Percentiles rank a stretch among this genome's conserved stretches.
phyloP scores from a whole-genome alignment of 2,888 invertebrate genomes.

The Lucinisca nassula region DNA sequence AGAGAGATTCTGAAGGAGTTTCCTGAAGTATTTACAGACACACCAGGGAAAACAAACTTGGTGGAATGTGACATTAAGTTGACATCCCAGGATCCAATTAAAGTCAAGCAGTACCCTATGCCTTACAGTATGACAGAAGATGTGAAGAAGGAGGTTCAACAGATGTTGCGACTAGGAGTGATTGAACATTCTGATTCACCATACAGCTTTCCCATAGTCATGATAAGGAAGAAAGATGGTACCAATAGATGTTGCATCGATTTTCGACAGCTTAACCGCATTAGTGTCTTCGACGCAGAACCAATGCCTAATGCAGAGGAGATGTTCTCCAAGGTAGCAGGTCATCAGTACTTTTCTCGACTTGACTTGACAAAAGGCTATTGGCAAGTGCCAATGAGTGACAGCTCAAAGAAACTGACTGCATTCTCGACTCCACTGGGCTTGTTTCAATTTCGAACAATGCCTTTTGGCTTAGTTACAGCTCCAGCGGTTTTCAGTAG shows the following conservation, averaged over 20 bases:
- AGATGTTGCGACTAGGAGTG: no score
- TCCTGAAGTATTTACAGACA: no score
- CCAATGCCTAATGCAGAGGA: slow-evolving; percentile 69
- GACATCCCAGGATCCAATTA: no score
- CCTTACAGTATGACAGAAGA: no score
- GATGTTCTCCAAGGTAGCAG: slow-evolving; percentile 60
- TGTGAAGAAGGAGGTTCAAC: no score
- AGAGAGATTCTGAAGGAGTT: no score
- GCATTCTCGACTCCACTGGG: slow-evolving; percentile 20
- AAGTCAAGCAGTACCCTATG: no score
- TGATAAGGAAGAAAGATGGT: slow-evolving; percentile 67
- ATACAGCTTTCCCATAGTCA: no score
- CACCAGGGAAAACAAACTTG: no score
- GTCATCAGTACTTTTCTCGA: slow-evolving; percentile 59
- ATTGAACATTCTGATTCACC: no score
- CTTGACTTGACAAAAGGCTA: slow-evolving; percentile 51
- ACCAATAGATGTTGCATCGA: slow-evolving; percentile 69
- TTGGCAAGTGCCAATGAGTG: slow-evolving; percentile 28
- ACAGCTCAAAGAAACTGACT: not conserved
- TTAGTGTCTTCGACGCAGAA: slow-evolving; percentile 71
- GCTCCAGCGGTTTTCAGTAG: slow-evolving; percentile 48
- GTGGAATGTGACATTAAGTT: no score
- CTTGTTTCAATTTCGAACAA: not conserved
- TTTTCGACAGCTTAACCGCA: slow-evolving; percentile 62
- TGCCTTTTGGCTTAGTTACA: slow-evolving; percentile 36